phyloP scores from a whole-genome alignment of 2,113 vertebrate species.

The Rhinolophus sinicus region DNA sequence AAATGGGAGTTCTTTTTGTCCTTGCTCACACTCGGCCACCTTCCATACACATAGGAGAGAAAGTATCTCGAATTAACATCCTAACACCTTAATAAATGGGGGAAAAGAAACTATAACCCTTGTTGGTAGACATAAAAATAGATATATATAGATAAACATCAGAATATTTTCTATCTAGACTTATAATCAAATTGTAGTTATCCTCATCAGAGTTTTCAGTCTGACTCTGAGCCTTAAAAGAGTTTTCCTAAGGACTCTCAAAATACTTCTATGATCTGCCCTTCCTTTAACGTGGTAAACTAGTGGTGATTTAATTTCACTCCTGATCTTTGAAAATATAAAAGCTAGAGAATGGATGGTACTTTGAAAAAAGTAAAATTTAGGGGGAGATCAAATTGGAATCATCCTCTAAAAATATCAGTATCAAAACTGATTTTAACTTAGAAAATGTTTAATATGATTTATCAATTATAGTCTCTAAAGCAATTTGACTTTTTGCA shows the following conservation, averaged over 20 bases:
- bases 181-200: slow-evolving; percentile 11
- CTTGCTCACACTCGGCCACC: background rate
- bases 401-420: slow-evolving; percentile 1
- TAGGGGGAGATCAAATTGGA: background rate
- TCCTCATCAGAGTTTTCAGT: background rate
- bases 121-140: slow-evolving; percentile 31
- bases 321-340: slow-evolving; percentile 11
- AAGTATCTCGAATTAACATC: slow-evolving; percentile 6
- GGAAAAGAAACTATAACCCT: slow-evolving; percentile 29
- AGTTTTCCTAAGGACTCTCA: slow-evolving; percentile 12
- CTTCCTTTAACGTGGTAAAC: background rate
- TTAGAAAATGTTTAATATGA: background rate
- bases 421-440: slow-evolving; percentile 6
- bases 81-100: slow-evolving; percentile 18
- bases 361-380: background rate
- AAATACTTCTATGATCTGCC: background rate
- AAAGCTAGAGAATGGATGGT: background rate
- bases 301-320: background rate
- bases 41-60: background rate
- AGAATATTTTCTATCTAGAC: background rate
- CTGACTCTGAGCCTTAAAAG: background rate
- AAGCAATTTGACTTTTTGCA: slow-evolving; percentile 29
- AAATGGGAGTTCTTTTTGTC: slow-evolving; percentile 10
- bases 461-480: slow-evolving; percentile 7
- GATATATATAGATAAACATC: background rate